Conservation (phyloP, 2,113 vertebrate genomes). For the Psilopsiagon aymara region DNA sequence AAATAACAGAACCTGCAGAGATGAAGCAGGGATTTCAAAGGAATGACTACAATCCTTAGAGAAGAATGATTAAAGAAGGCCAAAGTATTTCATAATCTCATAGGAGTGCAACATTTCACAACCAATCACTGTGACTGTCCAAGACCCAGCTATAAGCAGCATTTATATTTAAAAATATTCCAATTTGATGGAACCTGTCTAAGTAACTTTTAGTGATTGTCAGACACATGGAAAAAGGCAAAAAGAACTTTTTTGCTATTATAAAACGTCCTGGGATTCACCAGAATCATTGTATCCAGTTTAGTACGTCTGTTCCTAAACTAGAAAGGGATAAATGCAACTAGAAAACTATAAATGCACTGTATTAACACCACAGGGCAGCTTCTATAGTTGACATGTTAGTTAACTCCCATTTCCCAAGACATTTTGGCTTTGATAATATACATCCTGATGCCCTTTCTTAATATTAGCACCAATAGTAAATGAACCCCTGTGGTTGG, state of each 20-base stretch:
- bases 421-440: background rate
- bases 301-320: background rate
- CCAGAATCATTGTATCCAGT: background rate
- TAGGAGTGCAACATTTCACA: background rate
- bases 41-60: background rate
- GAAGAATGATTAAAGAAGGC: background rate
- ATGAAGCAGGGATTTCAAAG: slow-evolving; percentile 25
- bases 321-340: background rate
- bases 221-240: background rate
- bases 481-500: background rate
- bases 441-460: background rate
- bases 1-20: background rate
- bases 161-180: slow-evolving; percentile 18
- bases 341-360: background rate
- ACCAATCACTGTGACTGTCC: background rate
- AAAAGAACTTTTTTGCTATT: background rate
- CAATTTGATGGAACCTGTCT: background rate
- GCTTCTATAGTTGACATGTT: background rate
- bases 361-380: background rate
- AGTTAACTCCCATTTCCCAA: background rate
- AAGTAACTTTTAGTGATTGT: background rate
- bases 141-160: background rate
- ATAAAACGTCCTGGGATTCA: background rate
- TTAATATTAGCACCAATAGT: background rate
- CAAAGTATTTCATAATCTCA: background rate